A percentile compares a stretch with the other conserved stretches of the same genome.
phyloP scores from a whole-genome alignment of 1,140 invertebrate genomes.

The Drosophila ohnishii region DNA sequence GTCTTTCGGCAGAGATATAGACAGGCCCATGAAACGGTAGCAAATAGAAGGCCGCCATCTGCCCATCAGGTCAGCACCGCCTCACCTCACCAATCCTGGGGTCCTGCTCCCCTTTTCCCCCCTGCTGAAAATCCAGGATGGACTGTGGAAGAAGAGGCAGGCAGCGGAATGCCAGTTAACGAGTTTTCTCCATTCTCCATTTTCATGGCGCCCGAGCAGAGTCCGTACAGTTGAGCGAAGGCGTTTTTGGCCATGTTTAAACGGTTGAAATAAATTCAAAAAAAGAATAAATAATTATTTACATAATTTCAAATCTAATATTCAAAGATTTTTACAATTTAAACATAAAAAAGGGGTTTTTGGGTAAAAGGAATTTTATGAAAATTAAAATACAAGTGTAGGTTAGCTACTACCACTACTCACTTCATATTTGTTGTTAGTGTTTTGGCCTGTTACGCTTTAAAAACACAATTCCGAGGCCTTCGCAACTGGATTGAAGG shows the following conservation, averaged over 20 bases:
- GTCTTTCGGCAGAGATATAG: slow-evolving; percentile 1
- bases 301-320: too few species aligned
- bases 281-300: background rate
- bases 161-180: slow-evolving; percentile 73
- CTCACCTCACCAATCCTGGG: background rate
- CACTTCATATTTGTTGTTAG: slow-evolving; percentile 37
- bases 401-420: background rate
- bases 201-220: slow-evolving; percentile 4
- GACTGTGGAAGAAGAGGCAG: slow-evolving; percentile 5
- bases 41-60: slow-evolving; percentile 60
- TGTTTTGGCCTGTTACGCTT: slow-evolving; percentile 40
- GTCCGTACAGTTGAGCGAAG: slow-evolving; percentile 1
- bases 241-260: background rate
- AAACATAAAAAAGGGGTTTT: too few species aligned
- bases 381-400: too few species aligned
- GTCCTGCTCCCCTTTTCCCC: background rate
- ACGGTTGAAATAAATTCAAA: background rate
- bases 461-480: slow-evolving; percentile 59
- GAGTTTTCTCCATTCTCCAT: slow-evolving; percentile 64
- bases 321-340: too few species aligned
- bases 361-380: too few species aligned
- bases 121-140: slow-evolving; percentile 57
- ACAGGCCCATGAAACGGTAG: slow-evolving; percentile 64
- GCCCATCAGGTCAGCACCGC: slow-evolving; percentile 16
- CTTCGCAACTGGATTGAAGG: slow-evolving; percentile 26